These are phyloP conservation scores for Dyspetes luteomarginatus DNA, from an alignment of 2,888 invertebrate species.

Conservation along the genomic window DNA sequence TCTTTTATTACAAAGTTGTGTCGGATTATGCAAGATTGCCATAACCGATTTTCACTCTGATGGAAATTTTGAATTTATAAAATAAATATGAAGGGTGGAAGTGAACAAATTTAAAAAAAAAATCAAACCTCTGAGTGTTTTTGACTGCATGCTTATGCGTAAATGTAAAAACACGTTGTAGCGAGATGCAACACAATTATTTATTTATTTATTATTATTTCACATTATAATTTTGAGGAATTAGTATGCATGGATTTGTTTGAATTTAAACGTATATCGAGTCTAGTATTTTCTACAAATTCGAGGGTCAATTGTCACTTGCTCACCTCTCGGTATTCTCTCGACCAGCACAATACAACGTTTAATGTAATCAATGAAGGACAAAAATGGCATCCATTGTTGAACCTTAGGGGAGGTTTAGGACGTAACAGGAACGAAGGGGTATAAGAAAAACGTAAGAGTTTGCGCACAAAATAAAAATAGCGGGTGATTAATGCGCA, in stretches of 20 bases:
- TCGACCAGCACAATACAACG: not conserved
- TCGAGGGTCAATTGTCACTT: conserved; percentile 36
- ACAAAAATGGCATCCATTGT: not conserved
- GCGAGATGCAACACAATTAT: too few species aligned
- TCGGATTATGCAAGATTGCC: not conserved
- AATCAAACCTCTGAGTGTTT: too few species aligned
- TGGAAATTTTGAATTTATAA: not conserved
- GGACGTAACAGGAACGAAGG: not conserved
- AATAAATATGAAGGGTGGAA: not conserved
- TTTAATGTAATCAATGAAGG: conserved; percentile 9
- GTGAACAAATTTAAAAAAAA: too few species aligned
- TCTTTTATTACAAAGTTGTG: not conserved
- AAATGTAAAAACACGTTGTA: too few species aligned
- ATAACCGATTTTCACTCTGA: not conserved
- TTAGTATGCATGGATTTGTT: too few species aligned
- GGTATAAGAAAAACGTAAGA: not conserved
- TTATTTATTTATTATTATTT: too few species aligned
- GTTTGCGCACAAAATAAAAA: not conserved
- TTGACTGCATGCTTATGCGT: too few species aligned
- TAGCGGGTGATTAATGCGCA: not conserved
- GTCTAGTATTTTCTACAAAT: not conserved
- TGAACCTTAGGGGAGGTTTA: not conserved
- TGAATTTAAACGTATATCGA: not conserved
- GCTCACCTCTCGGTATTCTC: conserved; percentile 37
- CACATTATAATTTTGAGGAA: too few species aligned